Percentiles rank a stretch among this genome's conserved stretches.
Conservation (phyloP, 2,888 invertebrate species). For the Apamea sordens region DNA sequence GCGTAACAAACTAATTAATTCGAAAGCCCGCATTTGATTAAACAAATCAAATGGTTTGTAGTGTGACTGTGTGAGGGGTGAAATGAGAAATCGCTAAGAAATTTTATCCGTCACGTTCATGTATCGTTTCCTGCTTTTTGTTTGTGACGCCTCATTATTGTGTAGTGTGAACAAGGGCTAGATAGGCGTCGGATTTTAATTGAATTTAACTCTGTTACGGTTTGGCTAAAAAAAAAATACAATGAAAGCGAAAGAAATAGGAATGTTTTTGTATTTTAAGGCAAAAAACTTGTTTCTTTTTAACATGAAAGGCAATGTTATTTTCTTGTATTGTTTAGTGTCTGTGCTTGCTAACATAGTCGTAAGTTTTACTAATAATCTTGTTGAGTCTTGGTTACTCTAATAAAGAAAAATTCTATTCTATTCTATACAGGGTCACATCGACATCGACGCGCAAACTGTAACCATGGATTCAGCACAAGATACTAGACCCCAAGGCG, state of each 20-base stretch:
- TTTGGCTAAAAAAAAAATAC: background rate
- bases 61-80: slow-evolving; percentile 79
- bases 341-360: too few species aligned
- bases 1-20: slow-evolving; percentile 90
- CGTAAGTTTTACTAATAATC: too few species aligned
- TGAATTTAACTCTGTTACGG: slow-evolving; percentile 25
- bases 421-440: too few species aligned
- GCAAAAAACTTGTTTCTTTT: background rate
- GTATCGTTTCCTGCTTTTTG: slow-evolving; percentile 86
- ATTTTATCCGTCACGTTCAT: slow-evolving; percentile 89
- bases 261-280: background rate
- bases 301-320: background rate
- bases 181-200: slow-evolving; percentile 53
- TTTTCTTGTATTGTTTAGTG: too few species aligned
- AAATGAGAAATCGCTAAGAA: slow-evolving; percentile 90
- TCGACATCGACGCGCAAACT: too few species aligned
- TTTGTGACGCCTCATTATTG: slow-evolving; percentile 84
- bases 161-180: slow-evolving; percentile 58
- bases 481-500: too few species aligned
- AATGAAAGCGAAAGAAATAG: background rate
- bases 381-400: too few species aligned
- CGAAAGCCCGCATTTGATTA: slow-evolving; percentile 90
- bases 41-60: slow-evolving; percentile 89
- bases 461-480: too few species aligned
- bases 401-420: too few species aligned